phyloP scores from a whole-genome alignment of 2,888 invertebrate species.

The Hydrotaea diabolus region DNA sequence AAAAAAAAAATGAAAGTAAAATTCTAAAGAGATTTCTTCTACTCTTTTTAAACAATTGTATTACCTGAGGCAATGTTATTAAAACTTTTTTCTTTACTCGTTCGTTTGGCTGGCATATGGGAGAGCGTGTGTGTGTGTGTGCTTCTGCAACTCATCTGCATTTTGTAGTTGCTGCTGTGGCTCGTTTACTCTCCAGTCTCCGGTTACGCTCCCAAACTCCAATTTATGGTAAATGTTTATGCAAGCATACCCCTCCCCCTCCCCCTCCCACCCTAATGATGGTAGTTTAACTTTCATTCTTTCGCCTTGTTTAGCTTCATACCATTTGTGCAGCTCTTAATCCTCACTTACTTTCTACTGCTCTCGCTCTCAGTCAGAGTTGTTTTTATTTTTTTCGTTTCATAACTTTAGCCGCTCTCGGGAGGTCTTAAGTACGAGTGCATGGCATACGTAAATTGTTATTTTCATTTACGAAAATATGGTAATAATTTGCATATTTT shows the following conservation, averaged over 20 bases:
- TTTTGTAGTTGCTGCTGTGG: neutral
- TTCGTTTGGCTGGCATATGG: neutral
- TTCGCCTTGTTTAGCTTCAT: conserved; percentile 2
- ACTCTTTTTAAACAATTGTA: conserved; percentile 43
- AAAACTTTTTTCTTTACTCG: conserved; percentile 31
- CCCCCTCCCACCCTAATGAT: neutral
- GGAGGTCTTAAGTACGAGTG: neutral
- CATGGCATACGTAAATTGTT: conserved; percentile 24
- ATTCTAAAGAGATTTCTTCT: conserved; percentile 32
- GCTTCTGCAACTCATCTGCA: conserved; percentile 20
- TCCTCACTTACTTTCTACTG: conserved; percentile 9
- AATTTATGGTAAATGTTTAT: neutral
- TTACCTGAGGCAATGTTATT: conserved; percentile 52
- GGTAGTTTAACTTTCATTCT: neutral
- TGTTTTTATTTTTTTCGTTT: neutral
- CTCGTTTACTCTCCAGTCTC: neutral
- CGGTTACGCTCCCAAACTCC: neutral
- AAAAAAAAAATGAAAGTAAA: conserved; percentile 50
- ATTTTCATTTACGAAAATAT: conserved; percentile 14
- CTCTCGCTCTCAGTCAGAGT: neutral
- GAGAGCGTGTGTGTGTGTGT: too few species aligned
- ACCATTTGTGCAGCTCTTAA: conserved; percentile 29
- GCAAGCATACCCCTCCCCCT: too few species aligned
- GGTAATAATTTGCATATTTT: conserved; percentile 58
- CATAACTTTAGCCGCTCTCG: neutral